Percentiles rank a stretch among this genome's conserved stretches.
Conservation (phyloP, 2,797 vertebrate genomes). For the Momotus momota region DNA sequence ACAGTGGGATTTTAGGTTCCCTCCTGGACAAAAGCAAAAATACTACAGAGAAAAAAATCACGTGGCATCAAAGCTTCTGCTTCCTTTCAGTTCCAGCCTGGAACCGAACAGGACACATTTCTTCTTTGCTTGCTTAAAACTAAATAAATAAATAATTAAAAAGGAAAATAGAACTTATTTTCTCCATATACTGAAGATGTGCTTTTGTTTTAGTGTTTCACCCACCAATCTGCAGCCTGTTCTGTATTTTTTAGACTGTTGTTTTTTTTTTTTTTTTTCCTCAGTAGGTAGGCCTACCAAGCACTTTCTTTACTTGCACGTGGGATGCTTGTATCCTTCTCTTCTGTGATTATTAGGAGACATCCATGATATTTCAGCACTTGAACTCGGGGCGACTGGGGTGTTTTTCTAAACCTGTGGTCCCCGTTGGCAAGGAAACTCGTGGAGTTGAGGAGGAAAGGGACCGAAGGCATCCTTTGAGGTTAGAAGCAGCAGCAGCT, state of each 20-base stretch:
- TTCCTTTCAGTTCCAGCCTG: not conserved
- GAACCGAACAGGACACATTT: not conserved
- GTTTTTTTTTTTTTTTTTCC: not conserved
- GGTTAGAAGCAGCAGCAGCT: rapidly evolving
- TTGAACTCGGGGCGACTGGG: not conserved
- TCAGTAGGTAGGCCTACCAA: rapidly evolving
- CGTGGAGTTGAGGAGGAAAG: rapidly evolving
- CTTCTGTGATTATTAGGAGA: not conserved
- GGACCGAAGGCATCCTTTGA: rapidly evolving
- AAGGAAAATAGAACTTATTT: not conserved
- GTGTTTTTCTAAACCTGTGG: rapidly evolving
- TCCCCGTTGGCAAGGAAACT: not conserved
- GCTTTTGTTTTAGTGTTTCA: not conserved
- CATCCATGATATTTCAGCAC: not conserved
- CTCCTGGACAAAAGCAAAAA: not conserved
- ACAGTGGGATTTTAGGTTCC: not conserved
- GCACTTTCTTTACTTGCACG: rapidly evolving
- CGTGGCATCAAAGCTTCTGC: not conserved
- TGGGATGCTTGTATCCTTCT: not conserved
- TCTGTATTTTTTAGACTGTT: not conserved
- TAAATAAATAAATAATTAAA: too few species aligned
- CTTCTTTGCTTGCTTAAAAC: not conserved
- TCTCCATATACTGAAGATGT: not conserved
- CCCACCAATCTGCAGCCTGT: not conserved
- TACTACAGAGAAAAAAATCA: not conserved